phyloP scores from a whole-genome alignment of 1,140 invertebrate species.

The Pseudomyrmex dendroicus region DNA sequence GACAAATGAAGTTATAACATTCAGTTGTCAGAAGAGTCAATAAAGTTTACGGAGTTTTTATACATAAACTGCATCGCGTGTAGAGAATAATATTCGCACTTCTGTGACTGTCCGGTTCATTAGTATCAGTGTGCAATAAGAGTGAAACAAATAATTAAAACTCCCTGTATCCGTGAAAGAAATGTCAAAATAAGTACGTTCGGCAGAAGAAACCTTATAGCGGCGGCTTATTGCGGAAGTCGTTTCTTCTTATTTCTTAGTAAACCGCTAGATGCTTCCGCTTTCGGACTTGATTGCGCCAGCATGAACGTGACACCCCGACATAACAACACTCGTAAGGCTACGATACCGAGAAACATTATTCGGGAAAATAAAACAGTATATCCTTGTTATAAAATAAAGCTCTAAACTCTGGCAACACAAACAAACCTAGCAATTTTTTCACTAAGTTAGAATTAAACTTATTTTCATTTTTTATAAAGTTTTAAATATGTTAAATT shows the following conservation, averaged over 20 bases:
- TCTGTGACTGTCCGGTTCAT: background rate
- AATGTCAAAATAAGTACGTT: constrained; percentile 11
- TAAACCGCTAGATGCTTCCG: background rate
- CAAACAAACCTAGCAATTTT: too few species aligned
- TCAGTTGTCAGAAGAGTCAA: too few species aligned
- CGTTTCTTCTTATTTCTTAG: constrained; percentile 18
- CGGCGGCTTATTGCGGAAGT: background rate
- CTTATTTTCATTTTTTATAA: background rate
- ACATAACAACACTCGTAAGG: constrained; percentile 9
- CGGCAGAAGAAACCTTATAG: background rate
- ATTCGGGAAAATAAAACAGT: background rate
- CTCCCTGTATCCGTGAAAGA: too few species aligned
- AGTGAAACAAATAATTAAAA: too few species aligned
- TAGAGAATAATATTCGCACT: background rate
- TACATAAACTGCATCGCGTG: background rate
- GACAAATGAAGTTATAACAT: too few species aligned
- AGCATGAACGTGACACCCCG: constrained; percentile 12
- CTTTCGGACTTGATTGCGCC: constrained; percentile 24
- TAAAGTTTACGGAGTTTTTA: background rate
- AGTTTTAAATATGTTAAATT: background rate
- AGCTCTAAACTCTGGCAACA: too few species aligned
- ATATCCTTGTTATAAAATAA: background rate
- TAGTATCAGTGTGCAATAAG: too few species aligned
- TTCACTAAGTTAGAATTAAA: too few species aligned
- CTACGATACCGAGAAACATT: constrained; percentile 29